Evolutionary conservation across 1,140 invertebrate genomes (phyloP).

Genomic region (Cydia splendana): DNA sequence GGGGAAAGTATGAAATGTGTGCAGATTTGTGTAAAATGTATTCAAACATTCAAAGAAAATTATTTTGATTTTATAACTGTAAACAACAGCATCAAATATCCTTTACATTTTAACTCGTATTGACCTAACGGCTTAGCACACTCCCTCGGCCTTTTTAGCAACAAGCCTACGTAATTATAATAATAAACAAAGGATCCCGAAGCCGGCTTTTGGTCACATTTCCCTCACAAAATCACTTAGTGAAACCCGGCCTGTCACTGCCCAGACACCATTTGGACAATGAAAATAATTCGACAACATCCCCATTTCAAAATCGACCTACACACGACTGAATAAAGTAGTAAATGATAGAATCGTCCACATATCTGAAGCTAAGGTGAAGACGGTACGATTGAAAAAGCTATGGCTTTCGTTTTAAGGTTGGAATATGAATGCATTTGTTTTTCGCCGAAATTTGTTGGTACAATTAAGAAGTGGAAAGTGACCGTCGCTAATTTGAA

Average conservation of each 20-base stretch:
- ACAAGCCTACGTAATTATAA: slow-evolving; percentile 42
- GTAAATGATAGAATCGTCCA: not conserved
- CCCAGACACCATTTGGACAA: slow-evolving; percentile 47
- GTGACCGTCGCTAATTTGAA: slow-evolving; percentile 63
- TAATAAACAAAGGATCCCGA: slow-evolving; percentile 48
- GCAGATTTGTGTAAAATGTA: not conserved
- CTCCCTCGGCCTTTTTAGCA: slow-evolving; percentile 27
- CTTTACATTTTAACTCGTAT: not conserved
- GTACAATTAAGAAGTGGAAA: slow-evolving; percentile 58
- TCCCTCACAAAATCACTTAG: slow-evolving; percentile 59
- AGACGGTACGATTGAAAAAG: not conserved
- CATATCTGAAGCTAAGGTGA: not conserved
- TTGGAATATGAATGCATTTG: not conserved
- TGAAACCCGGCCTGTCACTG: slow-evolving; percentile 52
- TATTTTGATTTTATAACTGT: not conserved
- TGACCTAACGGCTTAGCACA: slow-evolving; percentile 21
- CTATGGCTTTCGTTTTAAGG: slow-evolving; percentile 3
- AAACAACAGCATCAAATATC: not conserved
- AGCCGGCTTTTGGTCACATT: slow-evolving; percentile 44
- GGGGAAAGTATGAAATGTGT: too few species aligned
- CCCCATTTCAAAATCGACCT: slow-evolving; percentile 36
- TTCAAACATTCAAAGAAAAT: not conserved
- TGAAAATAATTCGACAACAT: slow-evolving; percentile 44
- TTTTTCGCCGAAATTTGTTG: slow-evolving; percentile 35
- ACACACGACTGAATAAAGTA: slow-evolving; percentile 12